phyloP scores from a whole-genome alignment of 1,140 invertebrate genomes.

The Notospermus geniculatus region DNA sequence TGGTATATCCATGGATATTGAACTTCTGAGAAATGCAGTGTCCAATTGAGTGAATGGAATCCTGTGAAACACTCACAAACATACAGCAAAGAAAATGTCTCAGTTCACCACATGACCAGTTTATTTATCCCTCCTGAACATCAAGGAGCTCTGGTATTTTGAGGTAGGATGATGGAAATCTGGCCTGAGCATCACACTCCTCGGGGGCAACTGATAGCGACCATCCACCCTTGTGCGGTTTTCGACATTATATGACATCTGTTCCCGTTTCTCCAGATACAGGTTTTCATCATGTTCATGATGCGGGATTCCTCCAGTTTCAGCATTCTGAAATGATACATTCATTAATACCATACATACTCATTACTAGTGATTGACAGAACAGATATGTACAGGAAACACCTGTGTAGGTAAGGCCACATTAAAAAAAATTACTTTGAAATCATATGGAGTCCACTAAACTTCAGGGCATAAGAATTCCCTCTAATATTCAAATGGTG shows the following conservation, averaged over 20 bases:
- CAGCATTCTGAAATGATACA: constrained; percentile 46
- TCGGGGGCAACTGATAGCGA: constrained; percentile 39
- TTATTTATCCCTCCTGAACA: constrained; percentile 36
- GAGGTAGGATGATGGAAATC: constrained; percentile 49
- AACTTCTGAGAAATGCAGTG: no score
- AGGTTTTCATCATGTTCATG: constrained; percentile 55
- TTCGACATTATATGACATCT: constrained; percentile 55
- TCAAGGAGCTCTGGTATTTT: constrained; percentile 48
- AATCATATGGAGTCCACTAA: neutral
- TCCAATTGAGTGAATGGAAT: no score
- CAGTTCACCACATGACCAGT: no score
- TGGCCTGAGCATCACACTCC: constrained; percentile 42
- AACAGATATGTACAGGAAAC: neutral
- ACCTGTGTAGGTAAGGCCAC: neutral
- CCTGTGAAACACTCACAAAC: no score
- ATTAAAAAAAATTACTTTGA: no score
- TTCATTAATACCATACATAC: no score
- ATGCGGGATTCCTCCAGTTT: constrained; percentile 45
- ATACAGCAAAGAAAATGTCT: no score
- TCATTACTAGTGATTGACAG: no score
- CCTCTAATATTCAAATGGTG: neutral
- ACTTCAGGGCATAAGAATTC: neutral
- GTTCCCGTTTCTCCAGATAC: constrained; percentile 53
- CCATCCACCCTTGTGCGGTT: constrained; percentile 42
- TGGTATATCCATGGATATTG: no score